phyloP scores from a whole-genome alignment of 2,113 vertebrate species.

The Sinocyclocheilus anophthalmus region DNA sequence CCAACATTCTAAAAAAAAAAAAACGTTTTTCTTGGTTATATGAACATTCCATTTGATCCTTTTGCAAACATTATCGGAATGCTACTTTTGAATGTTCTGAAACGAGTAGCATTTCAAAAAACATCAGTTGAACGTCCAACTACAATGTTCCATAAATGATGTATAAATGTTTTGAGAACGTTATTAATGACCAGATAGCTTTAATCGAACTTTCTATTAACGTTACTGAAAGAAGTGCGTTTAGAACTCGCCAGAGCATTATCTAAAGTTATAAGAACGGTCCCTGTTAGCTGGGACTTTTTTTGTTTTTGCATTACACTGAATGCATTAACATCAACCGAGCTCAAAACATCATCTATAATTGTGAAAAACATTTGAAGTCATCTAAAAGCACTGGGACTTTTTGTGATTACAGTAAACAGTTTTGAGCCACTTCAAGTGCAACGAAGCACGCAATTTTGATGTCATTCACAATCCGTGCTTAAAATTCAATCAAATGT shows the following conservation, averaged over 20 bases:
- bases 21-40: no score
- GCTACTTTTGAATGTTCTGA: no score
- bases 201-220: no score
- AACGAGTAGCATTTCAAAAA: no score
- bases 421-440: not conserved
- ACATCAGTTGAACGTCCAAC: no score
- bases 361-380: not conserved
- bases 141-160: no score
- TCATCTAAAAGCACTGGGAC: not conserved
- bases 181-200: no score
- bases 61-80: not conserved
- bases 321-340: not conserved
- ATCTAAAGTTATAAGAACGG: no score
- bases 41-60: no score
- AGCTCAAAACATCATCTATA: not conserved
- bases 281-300: not conserved
- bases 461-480: not conserved
- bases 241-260: no score
- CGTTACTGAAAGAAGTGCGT: no score
- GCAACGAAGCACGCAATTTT: not conserved
- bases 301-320: not conserved
- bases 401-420: not conserved
- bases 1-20: not conserved
- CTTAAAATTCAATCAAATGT: not conserved
- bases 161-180: no score